Evolutionary conservation across 2,113 vertebrate genomes (phyloP).

Genomic region (Myrmecobius fasciatus): DNA sequence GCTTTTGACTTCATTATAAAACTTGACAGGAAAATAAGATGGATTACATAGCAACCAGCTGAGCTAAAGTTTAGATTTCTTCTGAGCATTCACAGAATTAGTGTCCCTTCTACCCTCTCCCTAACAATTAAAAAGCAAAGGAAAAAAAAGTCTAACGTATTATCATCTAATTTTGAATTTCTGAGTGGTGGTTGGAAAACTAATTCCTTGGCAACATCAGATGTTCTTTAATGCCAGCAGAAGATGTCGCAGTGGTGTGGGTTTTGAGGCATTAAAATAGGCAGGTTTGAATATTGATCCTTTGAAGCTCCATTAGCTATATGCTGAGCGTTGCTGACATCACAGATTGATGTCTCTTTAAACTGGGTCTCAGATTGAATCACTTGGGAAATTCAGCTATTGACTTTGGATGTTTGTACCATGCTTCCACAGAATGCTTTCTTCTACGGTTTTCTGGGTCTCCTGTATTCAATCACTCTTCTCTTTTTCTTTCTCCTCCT

Average conservation of each 20-base stretch:
- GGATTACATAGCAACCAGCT: constrained; percentile 48
- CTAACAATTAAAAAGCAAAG: neutral
- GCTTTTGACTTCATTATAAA: constrained; percentile 65
- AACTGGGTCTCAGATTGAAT: constrained; percentile 85
- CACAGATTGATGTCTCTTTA: constrained; percentile 92
- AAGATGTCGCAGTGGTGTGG: constrained; percentile 8
- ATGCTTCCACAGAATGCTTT: constrained; percentile 80
- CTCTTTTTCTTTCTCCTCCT: neutral
- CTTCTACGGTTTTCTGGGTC: rapidly evolving
- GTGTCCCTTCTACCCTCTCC: neutral
- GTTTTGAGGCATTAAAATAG: constrained; percentile 72
- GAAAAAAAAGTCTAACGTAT: rapidly evolving
- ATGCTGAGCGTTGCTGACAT: constrained; percentile 86
- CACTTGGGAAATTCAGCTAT: constrained; percentile 88
- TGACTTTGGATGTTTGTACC: constrained; percentile 85
- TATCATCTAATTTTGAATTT: neutral
- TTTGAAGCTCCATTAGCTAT: constrained; percentile 90
- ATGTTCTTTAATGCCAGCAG: constrained; percentile 19
- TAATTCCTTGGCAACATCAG: constrained; percentile 20
- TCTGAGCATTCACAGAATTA: constrained; percentile 24
- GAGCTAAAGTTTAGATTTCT: constrained; percentile 60
- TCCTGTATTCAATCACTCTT: neutral
- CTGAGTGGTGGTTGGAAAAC: constrained; percentile 7
- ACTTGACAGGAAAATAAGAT: constrained; percentile 66
- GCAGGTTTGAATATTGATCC: constrained; percentile 90